Percentiles rank a stretch among this genome's conserved stretches.
These are phyloP conservation scores for Diloba caeruleocephala DNA, from an alignment of 2,888 invertebrate species.

Conservation along the genomic window DNA sequence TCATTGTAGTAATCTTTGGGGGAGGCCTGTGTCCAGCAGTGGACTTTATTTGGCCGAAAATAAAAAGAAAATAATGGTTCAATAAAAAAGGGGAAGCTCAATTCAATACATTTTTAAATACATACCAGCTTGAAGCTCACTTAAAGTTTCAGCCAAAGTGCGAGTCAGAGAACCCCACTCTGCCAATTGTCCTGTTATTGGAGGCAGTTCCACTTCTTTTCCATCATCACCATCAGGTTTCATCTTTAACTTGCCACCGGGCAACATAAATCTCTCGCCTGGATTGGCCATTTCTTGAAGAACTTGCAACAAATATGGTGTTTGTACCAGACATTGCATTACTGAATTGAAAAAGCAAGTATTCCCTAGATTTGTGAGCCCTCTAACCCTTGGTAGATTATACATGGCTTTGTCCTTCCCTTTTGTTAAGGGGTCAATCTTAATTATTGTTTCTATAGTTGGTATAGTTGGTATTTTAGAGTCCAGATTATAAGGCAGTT, in stretches of 20 bases:
- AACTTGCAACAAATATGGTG: slow-evolving; percentile 93
- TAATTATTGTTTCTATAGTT: slow-evolving; percentile 65
- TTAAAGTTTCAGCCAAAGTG: slow-evolving; percentile 91
- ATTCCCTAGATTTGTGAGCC: slow-evolving; percentile 97
- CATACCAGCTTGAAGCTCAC: slow-evolving; percentile 90
- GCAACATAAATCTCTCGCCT: slow-evolving; percentile 92
- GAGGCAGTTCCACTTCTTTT: slow-evolving; percentile 89
- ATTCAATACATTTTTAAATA: slow-evolving; percentile 10
- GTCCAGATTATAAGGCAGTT: slow-evolving; percentile 68
- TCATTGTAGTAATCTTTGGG: too few relatives aligned
- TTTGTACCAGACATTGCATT: slow-evolving; percentile 96
- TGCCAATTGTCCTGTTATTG: slow-evolving; percentile 91
- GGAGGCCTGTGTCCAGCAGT: too few relatives aligned
- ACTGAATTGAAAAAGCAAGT: slow-evolving; percentile 99
- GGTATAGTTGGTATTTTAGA: slow-evolving; percentile 69
- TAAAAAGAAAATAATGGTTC: too few relatives aligned
- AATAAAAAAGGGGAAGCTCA: not conserved
- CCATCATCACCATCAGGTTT: slow-evolving; percentile 74
- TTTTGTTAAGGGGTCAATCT: slow-evolving; percentile 64
- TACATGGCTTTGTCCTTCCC: slow-evolving; percentile 75
- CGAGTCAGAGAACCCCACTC: slow-evolving; percentile 92
- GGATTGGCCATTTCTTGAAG: slow-evolving; percentile 91
- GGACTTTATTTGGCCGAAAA: too few relatives aligned
- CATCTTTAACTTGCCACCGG: slow-evolving; percentile 91
- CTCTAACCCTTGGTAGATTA: slow-evolving; percentile 91